phyloP scores from a whole-genome alignment of 2,113 vertebrate genomes.

The Myrmecophaga tridactyla region DNA sequence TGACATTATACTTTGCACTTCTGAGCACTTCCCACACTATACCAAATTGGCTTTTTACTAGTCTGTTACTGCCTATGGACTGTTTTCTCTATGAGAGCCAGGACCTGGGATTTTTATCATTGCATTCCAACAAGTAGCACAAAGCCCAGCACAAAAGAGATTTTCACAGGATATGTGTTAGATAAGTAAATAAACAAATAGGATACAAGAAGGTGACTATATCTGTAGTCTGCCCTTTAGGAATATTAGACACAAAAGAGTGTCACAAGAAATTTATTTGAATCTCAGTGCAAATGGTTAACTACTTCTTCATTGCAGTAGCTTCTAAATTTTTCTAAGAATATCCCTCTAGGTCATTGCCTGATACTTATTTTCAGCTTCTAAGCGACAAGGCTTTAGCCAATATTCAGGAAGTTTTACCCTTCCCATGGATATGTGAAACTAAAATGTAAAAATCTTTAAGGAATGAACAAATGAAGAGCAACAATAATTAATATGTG shows the following conservation, averaged over 20 bases:
- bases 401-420: background rate
- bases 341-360: constrained; percentile 10
- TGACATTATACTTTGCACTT: background rate
- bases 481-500: constrained; percentile 18
- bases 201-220: background rate
- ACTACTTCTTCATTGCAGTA: background rate
- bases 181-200: background rate
- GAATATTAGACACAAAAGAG: background rate
- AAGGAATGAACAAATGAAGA: constrained; percentile 28
- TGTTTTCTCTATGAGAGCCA: background rate
- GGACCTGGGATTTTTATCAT: background rate
- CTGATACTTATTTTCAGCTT: background rate
- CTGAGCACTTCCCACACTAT: background rate
- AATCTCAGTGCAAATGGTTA: background rate
- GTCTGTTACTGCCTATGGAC: background rate
- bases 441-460: constrained; percentile 58
- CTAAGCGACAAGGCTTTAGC: background rate
- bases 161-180: background rate
- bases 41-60: too few relatives aligned
- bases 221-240: background rate
- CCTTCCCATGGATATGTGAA: background rate
- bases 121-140: background rate
- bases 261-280: background rate
- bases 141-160: background rate
- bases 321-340: constrained; percentile 3